Base-by-base conservation (phyloP, 2,888 invertebrate genomes). In the Lymantria dispar region DNA sequence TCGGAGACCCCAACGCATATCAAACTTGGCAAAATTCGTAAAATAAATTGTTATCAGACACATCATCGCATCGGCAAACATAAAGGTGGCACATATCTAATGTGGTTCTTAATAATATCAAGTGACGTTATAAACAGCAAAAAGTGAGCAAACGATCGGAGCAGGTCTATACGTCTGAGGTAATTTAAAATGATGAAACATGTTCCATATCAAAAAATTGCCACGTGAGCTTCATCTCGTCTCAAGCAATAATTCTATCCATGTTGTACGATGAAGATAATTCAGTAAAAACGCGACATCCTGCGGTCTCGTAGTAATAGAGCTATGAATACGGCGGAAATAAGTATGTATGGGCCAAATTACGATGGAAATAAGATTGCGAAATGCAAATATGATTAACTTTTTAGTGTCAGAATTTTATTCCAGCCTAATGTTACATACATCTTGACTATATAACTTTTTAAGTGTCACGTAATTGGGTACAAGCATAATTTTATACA, bases 131-230 rank as follows among this genome's bases (percentile, higher is more conserved):
- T 52, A 49, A 58, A 55, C 63, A 56, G 66, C 65, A 74, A 77
- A 82, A 77, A 64, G 56, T 64, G 62, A 70, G 57, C 70, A 64
- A 69, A 60, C 71, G 72, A 77, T 76, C 76, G 77, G 74, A 69
- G 73, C 56, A 5, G 22, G 2, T 2, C 22, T 22, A 22, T 65
- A 46, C 52, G 61, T 58, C 52, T 45, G 65, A 60, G 64, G 71
- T 71, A 74, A 77, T 76, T 74, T 72, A 69, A 72, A 70, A 74
- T 76, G 69, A 74, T 74, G 33, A 72, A 74, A 68, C 70, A 67
- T 66, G 5, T 65, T 73, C 74, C 74, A 68, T 62, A 63, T 62
- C 64, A 62, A 64, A 49, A 61, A 61, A 72, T 69, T 50, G 59
- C 55, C 60, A 66, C 67, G 70, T 68, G 64, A 73, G 64, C 63